A percentile compares a stretch with the other conserved stretches of the same genome.
These are phyloP conservation scores for Dendrocincla tyrannina DNA, from an alignment of 2,797 vertebrate species.

Conservation along the genomic window DNA sequence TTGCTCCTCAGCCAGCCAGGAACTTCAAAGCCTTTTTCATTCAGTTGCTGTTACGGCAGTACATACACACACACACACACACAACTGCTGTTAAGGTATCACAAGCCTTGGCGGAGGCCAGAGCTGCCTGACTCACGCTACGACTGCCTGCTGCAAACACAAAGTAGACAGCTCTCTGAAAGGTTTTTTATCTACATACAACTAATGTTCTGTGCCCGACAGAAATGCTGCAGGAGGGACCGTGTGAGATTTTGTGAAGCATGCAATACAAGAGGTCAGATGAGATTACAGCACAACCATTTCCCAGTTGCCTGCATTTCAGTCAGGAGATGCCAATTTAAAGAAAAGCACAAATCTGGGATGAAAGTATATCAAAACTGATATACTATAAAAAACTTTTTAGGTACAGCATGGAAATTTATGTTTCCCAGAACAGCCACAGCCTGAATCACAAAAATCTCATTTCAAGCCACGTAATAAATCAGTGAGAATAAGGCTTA, in stretches of 20 bases:
- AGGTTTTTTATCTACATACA: neutral
- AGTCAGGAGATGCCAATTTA: neutral
- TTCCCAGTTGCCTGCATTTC: neutral
- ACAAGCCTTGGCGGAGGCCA: neutral
- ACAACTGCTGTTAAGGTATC: conserved; percentile 12
- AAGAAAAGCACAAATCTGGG: neutral
- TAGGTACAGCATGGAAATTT: neutral
- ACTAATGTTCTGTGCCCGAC: neutral
- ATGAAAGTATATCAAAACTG: neutral
- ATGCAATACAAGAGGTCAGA: accelerated
- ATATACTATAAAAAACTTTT: neutral
- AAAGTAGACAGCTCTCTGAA: neutral
- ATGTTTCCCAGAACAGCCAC: neutral
- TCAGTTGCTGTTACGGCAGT: neutral
- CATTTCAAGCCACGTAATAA: neutral
- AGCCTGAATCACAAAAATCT: neutral
- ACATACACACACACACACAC: neutral
- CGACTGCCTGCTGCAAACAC: neutral
- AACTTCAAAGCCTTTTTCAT: conserved; percentile 41
- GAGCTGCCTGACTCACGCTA: neutral
- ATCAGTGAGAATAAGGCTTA: neutral
- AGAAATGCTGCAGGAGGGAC: neutral
- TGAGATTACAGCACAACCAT: neutral
- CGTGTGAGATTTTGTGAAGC: neutral
- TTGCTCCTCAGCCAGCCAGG: conserved; percentile 24